Evolutionary conservation across 2,797 vertebrate species (phyloP).

Genomic region (Chromis chromis): DNA sequence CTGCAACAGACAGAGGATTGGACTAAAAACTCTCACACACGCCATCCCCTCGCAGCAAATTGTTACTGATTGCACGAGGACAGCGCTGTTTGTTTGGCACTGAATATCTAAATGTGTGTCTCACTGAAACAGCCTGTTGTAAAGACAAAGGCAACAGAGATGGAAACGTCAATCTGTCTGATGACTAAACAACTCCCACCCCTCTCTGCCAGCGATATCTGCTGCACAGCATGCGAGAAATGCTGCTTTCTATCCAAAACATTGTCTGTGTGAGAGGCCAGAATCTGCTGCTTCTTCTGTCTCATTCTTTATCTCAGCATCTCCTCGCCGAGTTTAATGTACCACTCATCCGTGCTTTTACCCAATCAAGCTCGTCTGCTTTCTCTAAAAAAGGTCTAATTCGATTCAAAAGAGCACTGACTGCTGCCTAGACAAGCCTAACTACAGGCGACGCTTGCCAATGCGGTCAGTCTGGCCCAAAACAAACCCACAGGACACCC

Average conservation of each 20-base stretch:
- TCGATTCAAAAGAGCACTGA: slow-evolving; percentile 42
- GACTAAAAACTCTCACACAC: slow-evolving; percentile 28
- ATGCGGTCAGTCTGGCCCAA: slow-evolving; percentile 52
- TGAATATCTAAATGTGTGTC: slow-evolving; percentile 50
- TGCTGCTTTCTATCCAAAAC: slow-evolving; percentile 28
- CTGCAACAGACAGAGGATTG: slow-evolving; percentile 36
- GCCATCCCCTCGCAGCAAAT: slow-evolving; percentile 38
- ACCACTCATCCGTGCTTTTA: slow-evolving; percentile 23
- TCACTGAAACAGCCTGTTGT: slow-evolving; percentile 48
- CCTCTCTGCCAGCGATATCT: slow-evolving; percentile 37
- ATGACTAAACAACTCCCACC: slow-evolving; percentile 60
- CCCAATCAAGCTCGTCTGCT: slow-evolving; percentile 4
- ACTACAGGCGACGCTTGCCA: slow-evolving; percentile 66
- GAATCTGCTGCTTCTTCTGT: slow-evolving; percentile 4
- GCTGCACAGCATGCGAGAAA: slow-evolving; percentile 35
- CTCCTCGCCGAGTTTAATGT: slow-evolving; percentile 18
- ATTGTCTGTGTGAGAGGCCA: slow-evolving; percentile 10
- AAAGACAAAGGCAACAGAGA: slow-evolving; percentile 62
- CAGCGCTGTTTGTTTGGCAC: slow-evolving; percentile 59
- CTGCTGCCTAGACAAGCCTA: slow-evolving; percentile 55
- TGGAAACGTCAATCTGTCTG: slow-evolving; percentile 65
- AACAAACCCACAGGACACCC: slow-evolving; percentile 64
- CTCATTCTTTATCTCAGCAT: slow-evolving; percentile 9
- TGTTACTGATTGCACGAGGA: slow-evolving; percentile 56
- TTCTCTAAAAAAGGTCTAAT: slow-evolving; percentile 43